Evolutionary conservation across 2,888 invertebrate genomes (phyloP).

Genomic region (Mellilla xanthometata): DNA sequence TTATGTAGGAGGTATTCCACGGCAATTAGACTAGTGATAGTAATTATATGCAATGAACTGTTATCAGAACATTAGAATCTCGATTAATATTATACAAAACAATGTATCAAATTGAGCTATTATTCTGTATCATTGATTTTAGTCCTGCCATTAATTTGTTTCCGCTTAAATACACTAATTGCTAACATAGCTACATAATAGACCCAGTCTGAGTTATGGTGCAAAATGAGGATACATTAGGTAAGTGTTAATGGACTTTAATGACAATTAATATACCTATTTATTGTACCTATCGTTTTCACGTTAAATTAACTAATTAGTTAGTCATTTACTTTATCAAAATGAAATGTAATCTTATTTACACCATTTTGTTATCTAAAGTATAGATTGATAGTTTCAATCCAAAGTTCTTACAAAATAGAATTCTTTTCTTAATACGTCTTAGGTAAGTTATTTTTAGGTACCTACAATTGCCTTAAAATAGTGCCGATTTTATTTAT

Average conservation of each 20-base stretch:
- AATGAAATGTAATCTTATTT: no score
- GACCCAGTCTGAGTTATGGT: constrained; percentile 2
- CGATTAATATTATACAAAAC: constrained; percentile 32
- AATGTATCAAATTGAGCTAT: constrained; percentile 24
- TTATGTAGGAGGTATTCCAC: constrained; percentile 35
- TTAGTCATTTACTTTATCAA: no score
- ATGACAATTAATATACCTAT: no score
- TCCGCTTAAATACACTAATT: constrained; percentile 21
- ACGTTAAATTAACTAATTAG: no score
- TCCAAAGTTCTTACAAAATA: no score
- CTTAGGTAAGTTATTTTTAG: no score
- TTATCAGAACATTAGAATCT: constrained; percentile 12
- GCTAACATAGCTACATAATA: constrained; percentile 11
- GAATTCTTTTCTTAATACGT: no score
- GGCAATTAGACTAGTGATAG: constrained; percentile 39
- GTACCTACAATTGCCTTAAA: background rate
- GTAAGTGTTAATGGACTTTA: background rate
- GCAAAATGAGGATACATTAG: constrained; percentile 1
- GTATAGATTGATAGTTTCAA: no score
- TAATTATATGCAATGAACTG: constrained; percentile 9
- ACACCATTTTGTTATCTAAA: no score
- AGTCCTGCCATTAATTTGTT: constrained; percentile 22
- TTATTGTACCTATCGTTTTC: no score
- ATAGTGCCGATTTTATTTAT: background rate
- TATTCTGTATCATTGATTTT: constrained; percentile 21